Conservation (phyloP, 2,888 invertebrate species). For the Parasteatoda lunata region DNA sequence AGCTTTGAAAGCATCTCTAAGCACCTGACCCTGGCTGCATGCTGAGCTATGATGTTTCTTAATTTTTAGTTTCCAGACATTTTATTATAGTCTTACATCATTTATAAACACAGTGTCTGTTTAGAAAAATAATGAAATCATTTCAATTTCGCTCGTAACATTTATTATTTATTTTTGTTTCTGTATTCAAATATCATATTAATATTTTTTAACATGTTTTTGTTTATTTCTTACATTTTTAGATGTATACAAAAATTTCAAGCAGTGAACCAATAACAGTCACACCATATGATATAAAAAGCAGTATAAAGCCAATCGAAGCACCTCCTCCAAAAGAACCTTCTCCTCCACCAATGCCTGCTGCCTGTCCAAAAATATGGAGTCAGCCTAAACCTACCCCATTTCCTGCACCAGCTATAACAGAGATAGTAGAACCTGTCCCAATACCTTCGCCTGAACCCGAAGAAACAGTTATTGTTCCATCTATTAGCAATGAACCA, state of each 20-base stretch:
- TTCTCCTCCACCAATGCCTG: constrained; percentile 61
- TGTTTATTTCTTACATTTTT: constrained; percentile 15
- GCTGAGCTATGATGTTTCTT: no score
- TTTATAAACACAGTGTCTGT: background rate
- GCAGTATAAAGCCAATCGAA: constrained; percentile 10
- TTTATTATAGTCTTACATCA: no score
- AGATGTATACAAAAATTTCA: constrained; percentile 61
- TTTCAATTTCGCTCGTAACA: background rate
- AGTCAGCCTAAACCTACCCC: constrained; percentile 48
- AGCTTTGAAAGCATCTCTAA: no score
- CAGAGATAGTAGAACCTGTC: constrained; percentile 42
- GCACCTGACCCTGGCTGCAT: no score
- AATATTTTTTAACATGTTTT: no score
- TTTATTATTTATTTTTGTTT: background rate
- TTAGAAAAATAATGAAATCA: background rate
- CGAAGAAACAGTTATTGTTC: background rate
- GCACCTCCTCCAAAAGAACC: constrained; percentile 21
- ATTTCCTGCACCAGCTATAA: constrained; percentile 42
- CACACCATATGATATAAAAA: constrained; percentile 23
- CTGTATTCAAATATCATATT: background rate
- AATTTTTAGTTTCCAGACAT: no score
- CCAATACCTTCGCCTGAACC: constrained; percentile 32
- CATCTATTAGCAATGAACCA: background rate
- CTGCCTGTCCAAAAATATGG: constrained; percentile 61
- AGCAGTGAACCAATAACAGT: constrained; percentile 11